A percentile compares a stretch with the other conserved stretches of the same genome.
Conservation (phyloP, 2,113 vertebrate genomes). For the Eclectus roratus region DNA sequence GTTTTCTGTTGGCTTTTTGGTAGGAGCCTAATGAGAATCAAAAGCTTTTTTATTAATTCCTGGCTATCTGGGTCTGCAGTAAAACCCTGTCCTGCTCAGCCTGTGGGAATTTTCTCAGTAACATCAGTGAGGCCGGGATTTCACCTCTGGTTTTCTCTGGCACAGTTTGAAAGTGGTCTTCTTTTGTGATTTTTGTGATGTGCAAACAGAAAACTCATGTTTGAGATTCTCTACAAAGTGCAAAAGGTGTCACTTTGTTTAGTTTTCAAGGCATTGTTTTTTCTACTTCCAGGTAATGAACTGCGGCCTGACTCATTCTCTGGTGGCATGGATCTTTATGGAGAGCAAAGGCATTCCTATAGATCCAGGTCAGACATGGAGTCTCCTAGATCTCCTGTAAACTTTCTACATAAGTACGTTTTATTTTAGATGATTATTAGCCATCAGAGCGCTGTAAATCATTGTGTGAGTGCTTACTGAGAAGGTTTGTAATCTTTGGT, state of each 20-base stretch:
- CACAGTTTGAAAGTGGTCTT: not conserved
- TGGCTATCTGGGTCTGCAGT: not conserved
- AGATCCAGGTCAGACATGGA: constrained; percentile 86
- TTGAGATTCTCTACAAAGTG: not conserved
- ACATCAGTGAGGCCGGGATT: not conserved
- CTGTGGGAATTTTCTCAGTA: not conserved
- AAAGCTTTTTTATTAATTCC: not conserved
- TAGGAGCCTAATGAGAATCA: not conserved
- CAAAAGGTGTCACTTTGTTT: not conserved
- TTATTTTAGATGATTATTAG: not conserved
- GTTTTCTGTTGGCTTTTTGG: not conserved
- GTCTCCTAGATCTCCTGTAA: constrained; percentile 80
- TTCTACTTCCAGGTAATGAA: constrained; percentile 77
- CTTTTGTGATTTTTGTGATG: not conserved
- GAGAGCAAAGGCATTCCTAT: constrained; percentile 78
- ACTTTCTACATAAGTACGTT: constrained; percentile 79
- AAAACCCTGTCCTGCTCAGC: not conserved
- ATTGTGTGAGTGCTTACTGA: not conserved
- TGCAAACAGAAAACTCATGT: not conserved
- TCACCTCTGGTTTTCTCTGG: not conserved
- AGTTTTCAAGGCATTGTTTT: not conserved
- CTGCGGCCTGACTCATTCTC: constrained; percentile 80
- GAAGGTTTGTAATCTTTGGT: not conserved
- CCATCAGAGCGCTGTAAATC: not conserved
- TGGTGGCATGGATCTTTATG: constrained; percentile 80